These are phyloP conservation scores for Dromius quadrimaculatus DNA, from an alignment of 2,888 invertebrate species.

Conservation along the genomic window DNA sequence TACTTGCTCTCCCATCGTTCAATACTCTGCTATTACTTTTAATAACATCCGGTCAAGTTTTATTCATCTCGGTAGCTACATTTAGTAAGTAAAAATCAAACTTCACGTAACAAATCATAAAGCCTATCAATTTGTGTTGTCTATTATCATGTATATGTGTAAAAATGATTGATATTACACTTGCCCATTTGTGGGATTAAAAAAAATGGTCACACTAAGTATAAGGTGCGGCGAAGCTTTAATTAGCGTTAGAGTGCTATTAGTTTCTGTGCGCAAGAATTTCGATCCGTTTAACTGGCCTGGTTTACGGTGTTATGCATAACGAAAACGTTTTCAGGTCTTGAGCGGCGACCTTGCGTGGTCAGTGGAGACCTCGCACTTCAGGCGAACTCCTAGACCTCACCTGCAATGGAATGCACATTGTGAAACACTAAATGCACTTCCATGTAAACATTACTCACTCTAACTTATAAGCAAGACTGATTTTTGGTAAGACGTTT, in stretches of 20 bases:
- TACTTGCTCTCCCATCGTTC: slow-evolving; percentile 31
- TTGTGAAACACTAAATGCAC: background rate
- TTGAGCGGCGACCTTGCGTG: slow-evolving; percentile 45
- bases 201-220: slow-evolving; percentile 35
- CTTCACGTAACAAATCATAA: too few species aligned
- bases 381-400: slow-evolving; percentile 16
- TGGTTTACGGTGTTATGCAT: slow-evolving; percentile 52
- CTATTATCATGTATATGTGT: background rate
- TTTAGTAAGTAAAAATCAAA: too few species aligned
- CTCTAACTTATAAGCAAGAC: too few species aligned
- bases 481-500: too few species aligned
- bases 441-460: too few species aligned
- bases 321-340: slow-evolving; percentile 46
- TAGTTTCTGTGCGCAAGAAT: slow-evolving; percentile 27
- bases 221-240: slow-evolving; percentile 41
- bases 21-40: slow-evolving; percentile 44
- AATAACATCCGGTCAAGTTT: slow-evolving; percentile 37
- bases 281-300: slow-evolving; percentile 46
- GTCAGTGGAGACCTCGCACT: slow-evolving; percentile 43
- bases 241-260: slow-evolving; percentile 40
- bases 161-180: slow-evolving; percentile 26
- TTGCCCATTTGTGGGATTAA: slow-evolving; percentile 16
- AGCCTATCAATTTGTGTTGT: background rate
- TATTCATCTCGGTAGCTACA: slow-evolving; percentile 32
- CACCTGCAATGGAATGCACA: slow-evolving; percentile 14